A percentile compares a stretch with the other conserved stretches of the same genome.
Conservation (phyloP, 2,888 invertebrate species). For the Macrosiphum euphorbiae region DNA sequence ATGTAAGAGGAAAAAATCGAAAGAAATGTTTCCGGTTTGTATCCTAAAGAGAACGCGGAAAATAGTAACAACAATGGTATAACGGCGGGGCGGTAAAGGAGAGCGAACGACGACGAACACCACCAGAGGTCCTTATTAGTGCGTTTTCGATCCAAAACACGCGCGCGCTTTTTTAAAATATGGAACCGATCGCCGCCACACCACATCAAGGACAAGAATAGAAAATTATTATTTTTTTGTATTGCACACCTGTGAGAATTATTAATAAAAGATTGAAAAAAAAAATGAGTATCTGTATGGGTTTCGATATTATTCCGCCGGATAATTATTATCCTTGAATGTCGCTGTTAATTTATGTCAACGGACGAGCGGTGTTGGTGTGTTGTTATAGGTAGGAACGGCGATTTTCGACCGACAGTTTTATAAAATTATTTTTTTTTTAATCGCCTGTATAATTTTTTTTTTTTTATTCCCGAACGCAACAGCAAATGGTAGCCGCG, state of each 20-base stretch:
- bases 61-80: not conserved
- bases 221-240: not conserved
- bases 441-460: conserved; percentile 14
- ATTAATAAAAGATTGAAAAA: not conserved
- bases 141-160: not conserved
- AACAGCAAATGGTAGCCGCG: conserved; percentile 4
- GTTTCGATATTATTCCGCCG: conserved; percentile 16
- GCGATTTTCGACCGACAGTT: conserved; percentile 19
- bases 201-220: conserved; percentile 14
- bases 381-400: not conserved
- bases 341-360: conserved; percentile 45
- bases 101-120: not conserved
- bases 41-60: too few species aligned
- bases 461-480: not conserved
- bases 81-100: not conserved
- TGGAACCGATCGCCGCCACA: not conserved
- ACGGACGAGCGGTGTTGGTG: not conserved
- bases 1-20: not conserved
- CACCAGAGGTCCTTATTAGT: not conserved
- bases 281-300: not conserved
- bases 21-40: conserved; percentile 16
- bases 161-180: not conserved
- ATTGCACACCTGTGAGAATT: not conserved
- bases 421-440: not conserved
- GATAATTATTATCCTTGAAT: conserved; percentile 48